A percentile compares a stretch with the other conserved stretches of the same genome.
Conservation (phyloP, 2,888 invertebrate genomes). For the Pammene aurita region DNA sequence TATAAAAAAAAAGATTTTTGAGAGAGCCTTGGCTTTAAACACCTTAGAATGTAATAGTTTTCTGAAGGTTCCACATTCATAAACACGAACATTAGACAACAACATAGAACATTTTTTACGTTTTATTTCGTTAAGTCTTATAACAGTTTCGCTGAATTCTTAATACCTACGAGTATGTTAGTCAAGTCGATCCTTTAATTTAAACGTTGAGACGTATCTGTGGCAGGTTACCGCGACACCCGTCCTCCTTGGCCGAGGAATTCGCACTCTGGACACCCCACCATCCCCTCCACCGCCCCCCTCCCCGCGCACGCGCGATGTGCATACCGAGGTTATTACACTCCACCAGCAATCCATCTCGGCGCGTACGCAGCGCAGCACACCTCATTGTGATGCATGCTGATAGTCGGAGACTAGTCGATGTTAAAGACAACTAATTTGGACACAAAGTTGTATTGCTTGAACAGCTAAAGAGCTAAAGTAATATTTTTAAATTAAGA, state of each 20-base stretch:
- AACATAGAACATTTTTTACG: too few species aligned
- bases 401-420: neutral
- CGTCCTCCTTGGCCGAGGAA: conserved; percentile 63
- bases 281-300: conserved; percentile 31
- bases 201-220: conserved; percentile 47
- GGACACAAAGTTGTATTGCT: neutral
- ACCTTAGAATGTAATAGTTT: too few species aligned
- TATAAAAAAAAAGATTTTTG: too few species aligned
- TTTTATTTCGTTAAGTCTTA: too few species aligned
- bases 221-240: conserved; percentile 51
- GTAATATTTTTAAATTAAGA: too few species aligned
- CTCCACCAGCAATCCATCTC: conserved; percentile 61
- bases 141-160: neutral
- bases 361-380: conserved; percentile 40
- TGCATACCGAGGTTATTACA: conserved; percentile 71
- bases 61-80: too few species aligned
- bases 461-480: neutral
- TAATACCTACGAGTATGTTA: conserved; percentile 17
- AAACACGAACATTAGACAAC: too few species aligned
- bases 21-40: too few species aligned
- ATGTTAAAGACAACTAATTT: neutral
- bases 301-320: conserved; percentile 52
- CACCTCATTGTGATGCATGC: conserved; percentile 37
- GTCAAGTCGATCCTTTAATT: conserved; percentile 37
- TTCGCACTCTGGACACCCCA: conserved; percentile 52